Evolutionary conservation across 2,888 invertebrate genomes (phyloP).

Genomic region (Seladonia tumulorum): DNA sequence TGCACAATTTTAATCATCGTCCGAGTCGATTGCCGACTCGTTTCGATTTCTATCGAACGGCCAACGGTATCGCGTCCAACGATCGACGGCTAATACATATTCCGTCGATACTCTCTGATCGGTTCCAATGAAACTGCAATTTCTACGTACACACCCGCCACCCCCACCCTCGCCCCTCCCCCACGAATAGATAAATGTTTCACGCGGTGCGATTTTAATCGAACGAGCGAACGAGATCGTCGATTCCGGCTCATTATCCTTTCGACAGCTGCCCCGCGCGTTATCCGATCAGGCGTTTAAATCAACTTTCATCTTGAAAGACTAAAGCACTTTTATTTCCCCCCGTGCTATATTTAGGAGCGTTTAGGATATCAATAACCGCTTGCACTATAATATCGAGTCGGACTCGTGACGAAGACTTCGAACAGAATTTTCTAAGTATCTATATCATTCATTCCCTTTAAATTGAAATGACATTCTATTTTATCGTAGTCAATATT

Average conservation of each 20-base stretch:
- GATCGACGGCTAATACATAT: slow-evolving; percentile 12
- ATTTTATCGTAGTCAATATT: too few species aligned
- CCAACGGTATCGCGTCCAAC: slow-evolving; percentile 2
- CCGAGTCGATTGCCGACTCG: slow-evolving; percentile 19
- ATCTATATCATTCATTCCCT: too few species aligned
- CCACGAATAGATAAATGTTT: slow-evolving; percentile 35
- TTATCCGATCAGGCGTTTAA: not conserved
- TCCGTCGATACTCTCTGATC: slow-evolving; percentile 37
- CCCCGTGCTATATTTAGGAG: not conserved
- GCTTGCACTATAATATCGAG: too few species aligned
- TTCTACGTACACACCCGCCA: slow-evolving; percentile 27
- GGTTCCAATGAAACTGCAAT: slow-evolving; percentile 45
- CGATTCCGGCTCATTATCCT: slow-evolving; percentile 33
- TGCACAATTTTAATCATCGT: slow-evolving; percentile 28
- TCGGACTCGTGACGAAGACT: too few species aligned
- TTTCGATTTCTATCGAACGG: slow-evolving; percentile 28
- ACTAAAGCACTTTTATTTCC: not conserved
- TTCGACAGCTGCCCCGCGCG: slow-evolving; percentile 11
- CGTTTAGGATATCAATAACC: not conserved
- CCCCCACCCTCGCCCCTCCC: not conserved
- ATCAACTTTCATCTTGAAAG: slow-evolving; percentile 1
- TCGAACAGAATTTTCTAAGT: too few species aligned
- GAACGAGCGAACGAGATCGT: slow-evolving; percentile 17
- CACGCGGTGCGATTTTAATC: slow-evolving; percentile 39
- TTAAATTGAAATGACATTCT: too few species aligned